Evolutionary conservation across 2,888 invertebrate genomes (phyloP), one percentile per base, ranked within the genome.

Genomic region (Diogma glabrata): DNA sequence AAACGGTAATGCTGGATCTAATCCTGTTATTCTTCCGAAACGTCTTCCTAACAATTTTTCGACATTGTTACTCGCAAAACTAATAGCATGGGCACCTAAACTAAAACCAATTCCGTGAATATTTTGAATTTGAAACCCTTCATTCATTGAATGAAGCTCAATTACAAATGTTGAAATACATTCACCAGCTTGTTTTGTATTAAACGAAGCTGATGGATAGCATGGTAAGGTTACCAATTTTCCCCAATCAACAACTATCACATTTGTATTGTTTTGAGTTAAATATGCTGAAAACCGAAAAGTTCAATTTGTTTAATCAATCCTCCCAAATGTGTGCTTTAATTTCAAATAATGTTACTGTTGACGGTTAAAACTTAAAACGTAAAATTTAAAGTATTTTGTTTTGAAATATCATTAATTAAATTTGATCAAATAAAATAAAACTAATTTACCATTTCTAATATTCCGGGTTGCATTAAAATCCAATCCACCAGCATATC

Each of bases 1-100:
- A 17, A 80, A 66, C 1, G 81, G 81, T 57, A 79, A 64, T 0
- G 81, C 82, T 6, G 81, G 81, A 64, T 82, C 82, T 36, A 82
- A 61, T 2, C 80, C 77, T 68, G 71, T 72, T 55, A 72, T 71
- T 52, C 72, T 57, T 50, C 59, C 57, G 50, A 69, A 63, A 48
- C 63, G 60, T 17, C 60, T 54, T 2, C 67, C 66, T 5, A 63
- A 53, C 2, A 57, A 52, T 52, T 61, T 61, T 40, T 63, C 58
- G 5, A 71, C 48, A 33, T 55, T 45, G 52, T 59, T 64, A 45
- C 69, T 67, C n/a, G 67, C 64, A 56, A 74, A 59, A 62, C 74
- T 55, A 58, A 75, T 63, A 16, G 76, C 71, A 58, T 76, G 76
- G 0, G 77, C 78, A 1, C 79, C 79, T 1, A 79, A 63, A 54